Conservation (phyloP, 2,888 invertebrate species). For the Tinea pellionella region DNA sequence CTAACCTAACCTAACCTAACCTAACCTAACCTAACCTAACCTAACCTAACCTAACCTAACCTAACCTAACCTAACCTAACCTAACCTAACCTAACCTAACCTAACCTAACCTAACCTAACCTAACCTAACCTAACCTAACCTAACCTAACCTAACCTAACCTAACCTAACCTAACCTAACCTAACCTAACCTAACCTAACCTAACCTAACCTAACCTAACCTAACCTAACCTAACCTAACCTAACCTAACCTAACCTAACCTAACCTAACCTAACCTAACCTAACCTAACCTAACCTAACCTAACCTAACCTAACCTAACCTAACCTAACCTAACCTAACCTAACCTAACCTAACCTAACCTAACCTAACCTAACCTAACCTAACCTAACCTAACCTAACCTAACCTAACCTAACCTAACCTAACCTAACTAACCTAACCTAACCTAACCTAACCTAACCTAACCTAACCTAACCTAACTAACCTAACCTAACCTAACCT, state of each 20-base stretch:
- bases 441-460: too few species aligned
- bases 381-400: too few species aligned
- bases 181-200: conserved; percentile 16
- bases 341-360: conserved; percentile 16
- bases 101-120: conserved; percentile 13
- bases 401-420: too few species aligned
- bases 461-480: too few species aligned
- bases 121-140: conserved; percentile 14
- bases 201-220: conserved; percentile 16
- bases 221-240: conserved; percentile 16
- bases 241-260: conserved; percentile 16
- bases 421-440: too few species aligned
- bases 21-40: conserved; percentile 15
- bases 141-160: conserved; percentile 15
- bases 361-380: conserved; percentile 16
- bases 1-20: conserved; percentile 15
- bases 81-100: conserved; percentile 13
- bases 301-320: conserved; percentile 16
- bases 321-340: conserved; percentile 16
- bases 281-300: conserved; percentile 16
- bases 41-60: conserved; percentile 15
- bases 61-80: conserved; percentile 15
- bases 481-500: too few species aligned
- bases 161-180: conserved; percentile 15
- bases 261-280: conserved; percentile 16